Percentiles rank a stretch among this genome's conserved stretches.
Evolutionary conservation across 2,113 vertebrate genomes (phyloP).

Genomic region (Silurus asotus): DNA sequence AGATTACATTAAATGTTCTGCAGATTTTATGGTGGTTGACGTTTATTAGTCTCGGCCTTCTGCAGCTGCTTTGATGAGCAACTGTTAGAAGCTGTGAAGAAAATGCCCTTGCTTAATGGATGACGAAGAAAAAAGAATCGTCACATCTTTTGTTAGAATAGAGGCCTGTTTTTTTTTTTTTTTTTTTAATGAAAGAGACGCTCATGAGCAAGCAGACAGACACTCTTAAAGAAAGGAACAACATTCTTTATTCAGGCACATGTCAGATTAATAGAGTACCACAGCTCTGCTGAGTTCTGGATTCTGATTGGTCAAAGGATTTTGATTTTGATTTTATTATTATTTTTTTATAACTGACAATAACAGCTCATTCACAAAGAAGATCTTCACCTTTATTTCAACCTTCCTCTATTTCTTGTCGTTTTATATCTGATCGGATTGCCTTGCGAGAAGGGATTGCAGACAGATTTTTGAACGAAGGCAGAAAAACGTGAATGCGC

Average conservation of each 20-base stretch:
- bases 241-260: neutral
- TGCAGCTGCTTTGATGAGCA: constrained; percentile 19
- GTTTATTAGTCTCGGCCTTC: neutral
- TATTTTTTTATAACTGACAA: neutral
- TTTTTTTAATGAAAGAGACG: neutral
- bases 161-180: neutral
- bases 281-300: neutral
- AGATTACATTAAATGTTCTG: constrained; percentile 39
- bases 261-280: neutral
- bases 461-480: constrained; percentile 25
- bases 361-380: neutral
- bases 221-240: neutral
- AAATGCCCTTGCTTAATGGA: constrained; percentile 23
- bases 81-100: neutral
- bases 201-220: neutral
- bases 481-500: constrained; percentile 2
- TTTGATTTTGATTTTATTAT: neutral
- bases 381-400: constrained; percentile 12
- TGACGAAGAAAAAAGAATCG: neutral
- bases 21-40: constrained; percentile 9
- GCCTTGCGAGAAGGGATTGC: constrained; percentile 14
- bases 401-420: constrained; percentile 3
- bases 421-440: constrained; percentile 21
- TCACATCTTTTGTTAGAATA: neutral
- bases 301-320: neutral